Evolutionary conservation across 2,888 invertebrate genomes (phyloP).

Genomic region (Rapana venosa): DNA sequence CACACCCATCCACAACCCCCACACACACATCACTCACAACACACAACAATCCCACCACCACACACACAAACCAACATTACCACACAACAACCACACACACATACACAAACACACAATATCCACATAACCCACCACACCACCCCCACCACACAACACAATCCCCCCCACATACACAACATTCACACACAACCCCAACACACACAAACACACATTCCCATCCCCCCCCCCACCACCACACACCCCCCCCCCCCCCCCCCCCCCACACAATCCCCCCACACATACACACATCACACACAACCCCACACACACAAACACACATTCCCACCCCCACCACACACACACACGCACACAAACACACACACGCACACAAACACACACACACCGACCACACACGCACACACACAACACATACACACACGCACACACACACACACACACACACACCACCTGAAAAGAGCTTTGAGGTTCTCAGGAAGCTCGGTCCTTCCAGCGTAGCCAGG

Average conservation of each 20-base stretch:
- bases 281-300: background rate
- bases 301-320: background rate
- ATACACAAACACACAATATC: too few relatives aligned
- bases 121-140: too few relatives aligned
- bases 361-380: background rate
- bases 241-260: background rate
- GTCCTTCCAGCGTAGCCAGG: conserved; percentile 95
- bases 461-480: conserved; percentile 79
- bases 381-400: conserved; percentile 11
- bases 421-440: background rate
- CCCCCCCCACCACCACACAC: background rate
- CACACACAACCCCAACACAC: too few relatives aligned
- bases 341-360: background rate
- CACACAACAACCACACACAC: too few relatives aligned
- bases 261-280: background rate
- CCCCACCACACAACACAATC: too few relatives aligned
- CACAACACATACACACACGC: background rate
- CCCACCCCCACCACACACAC: background rate
- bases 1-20: too few relatives aligned
- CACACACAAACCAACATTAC: too few relatives aligned
- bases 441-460: conserved; percentile 78
- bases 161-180: too few relatives aligned
- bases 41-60: background rate
- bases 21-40: too few relatives aligned
- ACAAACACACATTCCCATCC: too few relatives aligned